Base-by-base conservation (phyloP, 2,113 vertebrate species). In the Willisornis vidua region DNA sequence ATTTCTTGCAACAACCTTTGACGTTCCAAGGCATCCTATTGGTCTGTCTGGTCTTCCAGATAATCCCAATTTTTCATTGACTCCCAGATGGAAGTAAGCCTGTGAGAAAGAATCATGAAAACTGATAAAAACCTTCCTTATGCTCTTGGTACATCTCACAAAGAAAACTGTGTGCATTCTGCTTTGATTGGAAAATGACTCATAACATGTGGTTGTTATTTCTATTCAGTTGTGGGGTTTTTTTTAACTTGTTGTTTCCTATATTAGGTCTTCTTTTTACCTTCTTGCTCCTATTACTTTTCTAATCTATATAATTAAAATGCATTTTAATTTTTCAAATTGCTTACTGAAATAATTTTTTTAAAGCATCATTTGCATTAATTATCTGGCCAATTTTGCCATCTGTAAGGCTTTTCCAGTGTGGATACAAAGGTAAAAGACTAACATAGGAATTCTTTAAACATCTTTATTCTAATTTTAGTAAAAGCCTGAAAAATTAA, bases 21-120 rank as follows among this genome's bases (percentile, higher is more conserved):
- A 99, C 66, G 99, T 99, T 70, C 99, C 99, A 6, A 99, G 99
- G 96, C 99, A 99, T 94, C 99, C 99, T 86, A 99, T 98, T 13
- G 99, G 99, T 73, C 99, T 98, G 25, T 99, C 99, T 0, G 99
- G 99, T 94, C 99, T 99, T 96, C 99, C 99, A 58, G 98, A 99
- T 94, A 99, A 97, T 78, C 99, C 99, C 93, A 99, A n/a, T 93
- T 99, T 99, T 76, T 99, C 98, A 96, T 99, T 99, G 96, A 99
- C 85, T 22, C 99, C 99, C 86, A 99, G 96, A 79, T 99, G 99
- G 84, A 99, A 99, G 94, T 99, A 99, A 20, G 99, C 99, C 99
- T 99, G 97, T 51, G 97, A 97, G 43, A 97, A 89, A 97, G 61
- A 91, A 73, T 14, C 14, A 72, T 3, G 12, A 80, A 35, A 92